A percentile compares a stretch with the other conserved stretches of the same genome.
These are phyloP conservation scores for Enteromius fasciolatus DNA, from an alignment of 2,797 vertebrate species.

Conservation along the genomic window DNA sequence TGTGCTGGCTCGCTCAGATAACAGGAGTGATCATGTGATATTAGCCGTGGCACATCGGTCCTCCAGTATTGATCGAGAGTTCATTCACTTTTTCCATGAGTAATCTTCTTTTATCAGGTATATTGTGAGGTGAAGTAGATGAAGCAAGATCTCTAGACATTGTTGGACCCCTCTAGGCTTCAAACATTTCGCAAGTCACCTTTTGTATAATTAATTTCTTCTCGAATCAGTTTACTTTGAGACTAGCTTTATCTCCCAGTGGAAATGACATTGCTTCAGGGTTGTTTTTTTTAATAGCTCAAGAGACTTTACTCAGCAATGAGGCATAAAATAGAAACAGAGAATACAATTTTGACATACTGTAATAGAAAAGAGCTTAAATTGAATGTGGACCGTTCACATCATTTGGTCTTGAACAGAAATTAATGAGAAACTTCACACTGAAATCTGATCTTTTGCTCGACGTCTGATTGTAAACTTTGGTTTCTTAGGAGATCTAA, in stretches of 20 bases:
- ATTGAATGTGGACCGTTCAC: not conserved
- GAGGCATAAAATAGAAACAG: not conserved
- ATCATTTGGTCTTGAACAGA: not conserved
- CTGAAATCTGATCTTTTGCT: not conserved
- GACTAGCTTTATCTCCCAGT: not conserved
- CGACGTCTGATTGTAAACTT: not conserved
- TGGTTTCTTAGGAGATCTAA: not conserved
- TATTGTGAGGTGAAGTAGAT: not conserved
- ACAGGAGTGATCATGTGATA: conserved; percentile 18
- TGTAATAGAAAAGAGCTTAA: not conserved
- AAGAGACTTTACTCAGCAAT: not conserved
- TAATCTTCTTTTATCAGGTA: conserved; percentile 18
- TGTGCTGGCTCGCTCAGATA: conserved; percentile 29
- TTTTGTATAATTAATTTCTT: not conserved
- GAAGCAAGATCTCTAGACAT: not conserved
- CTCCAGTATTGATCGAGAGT: conserved; percentile 3
- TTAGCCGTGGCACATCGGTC: not conserved
- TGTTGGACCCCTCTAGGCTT: not conserved
- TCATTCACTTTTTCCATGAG: not conserved
- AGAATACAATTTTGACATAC: not conserved
- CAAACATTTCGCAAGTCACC: not conserved
- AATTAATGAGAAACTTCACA: not conserved
- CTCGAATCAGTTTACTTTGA: not conserved
- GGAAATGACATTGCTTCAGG: not conserved
- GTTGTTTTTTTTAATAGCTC: not conserved